Evolutionary conservation across 1,140 invertebrate species (phyloP), one percentile per base, ranked within the genome.

Genomic region (Euschistus heros): DNA sequence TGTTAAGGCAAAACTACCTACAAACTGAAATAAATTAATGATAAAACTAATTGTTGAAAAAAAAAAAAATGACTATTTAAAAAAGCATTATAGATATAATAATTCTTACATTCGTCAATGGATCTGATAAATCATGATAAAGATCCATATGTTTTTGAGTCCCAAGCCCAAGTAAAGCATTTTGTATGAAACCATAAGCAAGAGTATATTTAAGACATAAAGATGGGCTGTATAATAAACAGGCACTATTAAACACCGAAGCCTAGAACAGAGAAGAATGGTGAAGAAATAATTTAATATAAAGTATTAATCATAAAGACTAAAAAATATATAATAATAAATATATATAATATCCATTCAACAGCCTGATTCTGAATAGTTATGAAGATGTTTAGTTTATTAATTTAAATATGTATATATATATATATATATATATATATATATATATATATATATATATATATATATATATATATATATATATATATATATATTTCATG

Each of bases 1-100:
- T 17, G 95, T 98, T 61, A 98, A 75, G 2, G 90, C 88, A 75
- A 97, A 87, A 73, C 89, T 92, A 2, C 91, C 87, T n/a, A 69
- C 54, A 33, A 71, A 57, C 72, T 73, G 24, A n/a, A 52, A 69
- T 66, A 27, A 67, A 52, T 26, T 37, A 37, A 37, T 10, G 6
- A 44, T 62, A 24, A 14, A 2, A 59, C 1, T n/a, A 59, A 22
- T 59, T 6, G 26, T 26, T 6, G 10, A 2, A 59, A 8, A 7
- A n/a, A n/a, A 27, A 27, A 27, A 15, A 8, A 33, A 14, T 37
- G 13, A 20, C 13, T 20, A 24, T 52, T 54, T 30, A 3, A 14
- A 64, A 5, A 27, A 33, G 18, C 22, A 20, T 64, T 64, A n/a
- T 17, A 30, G 26, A 24, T 7, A 26, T 63, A 54, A 62, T 46